Evolutionary conservation across 1,140 invertebrate species (phyloP), one percentile per base, ranked within the genome.

Genomic region (Phocides pigmalion): DNA sequence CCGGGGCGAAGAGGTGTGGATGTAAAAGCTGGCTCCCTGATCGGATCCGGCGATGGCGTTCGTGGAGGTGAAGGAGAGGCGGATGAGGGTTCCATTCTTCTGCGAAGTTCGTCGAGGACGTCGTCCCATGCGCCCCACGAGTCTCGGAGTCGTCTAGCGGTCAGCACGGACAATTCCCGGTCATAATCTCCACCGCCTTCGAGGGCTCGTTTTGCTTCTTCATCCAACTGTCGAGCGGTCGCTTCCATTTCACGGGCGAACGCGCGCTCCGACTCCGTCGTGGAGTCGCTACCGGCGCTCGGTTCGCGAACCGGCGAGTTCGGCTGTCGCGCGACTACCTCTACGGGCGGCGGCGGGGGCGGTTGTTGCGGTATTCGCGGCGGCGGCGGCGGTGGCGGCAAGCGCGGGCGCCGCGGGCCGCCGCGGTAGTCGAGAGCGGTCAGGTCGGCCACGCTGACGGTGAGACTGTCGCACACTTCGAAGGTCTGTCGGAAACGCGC

Each of bases 151-250:
- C 89, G 74, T 22, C 76, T 77, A 51, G 88, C 87, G 11, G 91
- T 91, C 63, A 94, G 61, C 61, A 93, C 93, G 0, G 93, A 93
- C 2, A 93, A 79, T 58, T 93, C 92, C 3, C 88, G 88, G 51
- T 93, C 92, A 65, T 93, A 93, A 71, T 93, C 80, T 9, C 79
- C 81, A 14, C 76, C 78, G 35, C 83, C 87, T 39, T 80, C 82
- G 37, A 92, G 84, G 2, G 83, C 84, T 41, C 81, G 77, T 49
- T 81, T 75, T 9, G 89, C 87, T 15, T 75, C 79, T 46, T 91
- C 89, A 59, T 90, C 89, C 2, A 92, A 73, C 14, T 84, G 75
- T 3, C 81, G 75, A 41, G 87, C 89, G 1, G 91, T 92, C 47
- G 83, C 78, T 51, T 92, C 87, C 91, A 92, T 92, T 59, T 92